Base-by-base conservation (phyloP, 2,888 invertebrate species). In the Tenthredo amoena region DNA sequence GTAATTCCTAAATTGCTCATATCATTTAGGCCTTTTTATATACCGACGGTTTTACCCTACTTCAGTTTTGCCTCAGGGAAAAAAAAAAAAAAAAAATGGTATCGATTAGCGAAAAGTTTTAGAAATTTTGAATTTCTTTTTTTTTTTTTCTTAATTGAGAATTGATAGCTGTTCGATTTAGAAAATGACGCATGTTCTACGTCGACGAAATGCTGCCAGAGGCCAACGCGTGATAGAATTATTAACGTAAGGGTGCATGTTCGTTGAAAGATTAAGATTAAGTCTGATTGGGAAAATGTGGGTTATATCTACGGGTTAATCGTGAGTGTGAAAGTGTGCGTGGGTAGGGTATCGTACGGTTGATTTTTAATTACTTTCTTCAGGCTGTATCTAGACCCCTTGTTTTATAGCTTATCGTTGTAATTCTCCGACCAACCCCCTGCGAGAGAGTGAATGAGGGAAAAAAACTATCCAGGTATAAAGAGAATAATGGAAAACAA, bases 241-340 rank as follows among this genome's bases (percentile, higher is more conserved):
- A 90, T 91, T 90, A 91, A 89, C 89, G 91, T 89, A 91, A 91
- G 91, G 90, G 90, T 89, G 90, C 91, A 90, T 90, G 90, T 85
- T 47, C n/a, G 89, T 88, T 86, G 84, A 86, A 87, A 91, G 90
- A 91, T 91, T 85, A 87, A 91, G 90, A 91, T 91, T 85, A 71
- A 15, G 74, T 87, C 87, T 87, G 88, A 89, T 89, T 88, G 86
- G 82, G 58, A 84, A 88, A 88, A 88, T 88, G 87, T 87, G 83
- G 87, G 87, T 87, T 87, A 86, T 87, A 81, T 85, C 85, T 83
- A 15, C 12, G 9, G 62, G 15, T 34, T 40, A 40, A n/a, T 21
- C 21, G 40, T 15, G 40, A 81, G 62, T 40, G 62, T 81, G 58
- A 81, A 81, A 58, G 79, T 81, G 79, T 81, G 83, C 83, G 68